Evolutionary conservation across 2,888 invertebrate genomes (phyloP).

Genomic region (Orgyia antiqua): DNA sequence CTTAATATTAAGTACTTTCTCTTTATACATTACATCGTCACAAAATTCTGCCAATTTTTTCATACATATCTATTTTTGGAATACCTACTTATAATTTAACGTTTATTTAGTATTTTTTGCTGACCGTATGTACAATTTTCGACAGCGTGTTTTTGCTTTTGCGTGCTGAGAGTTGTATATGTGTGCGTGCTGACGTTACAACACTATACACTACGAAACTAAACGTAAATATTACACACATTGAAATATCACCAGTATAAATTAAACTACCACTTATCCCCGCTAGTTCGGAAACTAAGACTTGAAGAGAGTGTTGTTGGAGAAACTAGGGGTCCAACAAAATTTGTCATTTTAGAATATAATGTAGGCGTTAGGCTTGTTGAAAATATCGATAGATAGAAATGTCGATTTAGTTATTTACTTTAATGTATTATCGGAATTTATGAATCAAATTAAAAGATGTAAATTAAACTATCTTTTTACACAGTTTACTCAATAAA

Average conservation of each 20-base stretch:
- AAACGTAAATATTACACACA: conserved; percentile 45
- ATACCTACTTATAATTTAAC: too few species aligned
- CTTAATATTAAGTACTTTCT: too few species aligned
- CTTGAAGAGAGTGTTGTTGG: neutral
- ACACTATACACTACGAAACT: conserved; percentile 30
- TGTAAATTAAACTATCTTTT: too few species aligned
- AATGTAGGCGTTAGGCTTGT: conserved; percentile 6
- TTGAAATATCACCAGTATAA: conserved; percentile 19
- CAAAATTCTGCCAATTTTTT: too few species aligned
- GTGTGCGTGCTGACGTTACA: conserved; percentile 41
- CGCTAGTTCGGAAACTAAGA: neutral
- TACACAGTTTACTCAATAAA: too few species aligned
- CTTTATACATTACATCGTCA: too few species aligned
- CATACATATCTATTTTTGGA: too few species aligned
- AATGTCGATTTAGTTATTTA: too few species aligned
- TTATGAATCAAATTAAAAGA: too few species aligned
- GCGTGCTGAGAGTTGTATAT: conserved; percentile 46
- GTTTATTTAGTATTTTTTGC: conserved; percentile 24
- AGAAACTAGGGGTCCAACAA: conserved; percentile 8
- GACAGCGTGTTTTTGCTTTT: conserved; percentile 65
- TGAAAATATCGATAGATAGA: too few species aligned
- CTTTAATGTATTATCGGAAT: too few species aligned
- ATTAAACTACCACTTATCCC: conserved; percentile 24
- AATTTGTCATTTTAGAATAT: conserved; percentile 32
- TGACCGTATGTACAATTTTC: conserved; percentile 53